A percentile compares a stretch with the other conserved stretches of the same genome.
phyloP scores from a whole-genome alignment of 2,113 vertebrate species.

The Lanius collurio region DNA sequence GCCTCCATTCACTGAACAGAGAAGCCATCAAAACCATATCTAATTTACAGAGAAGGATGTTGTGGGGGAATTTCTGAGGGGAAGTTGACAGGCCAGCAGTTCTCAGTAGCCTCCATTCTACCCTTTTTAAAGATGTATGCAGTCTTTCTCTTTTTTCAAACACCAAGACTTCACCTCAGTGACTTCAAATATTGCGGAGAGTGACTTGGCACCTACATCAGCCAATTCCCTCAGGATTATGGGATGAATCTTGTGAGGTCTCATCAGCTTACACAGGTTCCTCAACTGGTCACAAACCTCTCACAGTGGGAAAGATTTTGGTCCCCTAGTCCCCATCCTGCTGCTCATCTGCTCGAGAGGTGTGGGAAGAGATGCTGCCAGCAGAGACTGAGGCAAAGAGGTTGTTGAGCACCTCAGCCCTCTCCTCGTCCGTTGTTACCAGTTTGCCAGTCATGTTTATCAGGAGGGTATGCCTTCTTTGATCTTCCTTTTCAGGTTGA shows the following conservation, averaged over 20 bases:
- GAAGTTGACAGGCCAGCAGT: background rate
- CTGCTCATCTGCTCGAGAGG: background rate
- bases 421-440: background rate
- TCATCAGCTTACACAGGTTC: background rate
- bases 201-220: background rate
- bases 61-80: background rate
- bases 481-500: background rate
- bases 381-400: background rate
- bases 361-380: background rate
- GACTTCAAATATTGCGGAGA: background rate
- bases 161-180: background rate
- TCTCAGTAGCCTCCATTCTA: background rate
- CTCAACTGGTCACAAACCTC: background rate
- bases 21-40: background rate
- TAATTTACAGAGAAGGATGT: background rate
- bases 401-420: background rate
- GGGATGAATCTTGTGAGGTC: background rate
- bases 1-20: background rate
- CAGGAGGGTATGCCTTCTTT: no score
- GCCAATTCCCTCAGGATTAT: background rate
- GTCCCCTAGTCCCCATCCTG: background rate
- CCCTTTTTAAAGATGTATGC: background rate
- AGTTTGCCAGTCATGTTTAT: background rate
- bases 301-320: background rate
- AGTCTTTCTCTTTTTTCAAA: background rate